Conservation (phyloP, 2,113 vertebrate species). For the Neodon shergylaensis region DNA sequence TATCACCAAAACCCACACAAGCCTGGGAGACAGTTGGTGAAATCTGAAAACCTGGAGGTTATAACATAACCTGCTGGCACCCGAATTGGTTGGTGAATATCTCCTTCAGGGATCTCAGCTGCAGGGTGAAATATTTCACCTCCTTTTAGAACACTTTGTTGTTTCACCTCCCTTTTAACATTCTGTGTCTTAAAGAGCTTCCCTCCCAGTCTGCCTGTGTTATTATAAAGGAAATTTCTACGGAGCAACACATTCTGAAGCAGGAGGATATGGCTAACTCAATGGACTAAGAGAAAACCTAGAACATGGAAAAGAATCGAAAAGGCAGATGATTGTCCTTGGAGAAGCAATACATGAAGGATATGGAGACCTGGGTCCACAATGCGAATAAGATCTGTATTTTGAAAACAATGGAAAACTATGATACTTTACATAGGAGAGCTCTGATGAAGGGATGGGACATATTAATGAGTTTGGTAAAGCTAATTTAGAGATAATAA, state of each 20-base stretch:
- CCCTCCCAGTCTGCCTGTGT: neutral
- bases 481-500: neutral
- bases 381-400: neutral
- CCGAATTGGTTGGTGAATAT: neutral
- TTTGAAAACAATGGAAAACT: neutral
- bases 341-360: neutral
- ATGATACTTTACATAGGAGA: neutral
- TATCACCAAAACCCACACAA: neutral
- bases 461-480: slow-evolving; percentile 2
- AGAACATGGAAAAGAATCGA: neutral
- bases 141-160: neutral
- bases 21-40: neutral
- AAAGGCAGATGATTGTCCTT: neutral
- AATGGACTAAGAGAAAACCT: neutral
- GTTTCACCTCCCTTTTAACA: neutral
- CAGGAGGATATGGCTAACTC: neutral
- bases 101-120: neutral
- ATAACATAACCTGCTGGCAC: neutral
- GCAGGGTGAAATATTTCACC: neutral
- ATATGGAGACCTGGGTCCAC: neutral
- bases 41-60: neutral
- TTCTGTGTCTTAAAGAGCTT: neutral
- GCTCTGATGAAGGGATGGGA: neutral
- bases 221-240: neutral
- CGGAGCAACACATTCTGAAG: neutral